phyloP scores from a whole-genome alignment of 2,797 vertebrate species.

The Sebastes diaconus region DNA sequence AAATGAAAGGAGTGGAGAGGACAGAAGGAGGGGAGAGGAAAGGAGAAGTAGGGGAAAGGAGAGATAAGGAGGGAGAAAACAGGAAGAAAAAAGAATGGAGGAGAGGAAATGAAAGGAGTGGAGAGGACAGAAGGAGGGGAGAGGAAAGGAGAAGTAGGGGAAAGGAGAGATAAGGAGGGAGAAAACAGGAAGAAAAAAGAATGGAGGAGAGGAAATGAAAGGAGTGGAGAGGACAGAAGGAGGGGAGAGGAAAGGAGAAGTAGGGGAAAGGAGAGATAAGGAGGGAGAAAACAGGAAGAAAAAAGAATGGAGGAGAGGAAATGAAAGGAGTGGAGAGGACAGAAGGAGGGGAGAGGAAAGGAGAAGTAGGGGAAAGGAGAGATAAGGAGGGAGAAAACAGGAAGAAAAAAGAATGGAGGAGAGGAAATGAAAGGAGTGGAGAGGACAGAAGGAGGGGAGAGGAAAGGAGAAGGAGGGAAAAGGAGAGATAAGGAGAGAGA shows the following conservation, averaged over 20 bases:
- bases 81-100: too few species aligned
- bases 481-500: background rate
- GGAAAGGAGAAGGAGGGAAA: background rate
- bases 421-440: background rate
- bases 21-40: background rate
- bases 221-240: background rate
- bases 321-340: background rate
- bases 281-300: too few species aligned
- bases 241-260: background rate
- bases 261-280: background rate
- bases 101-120: background rate
- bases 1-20: background rate
- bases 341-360: background rate
- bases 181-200: too few species aligned
- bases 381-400: too few species aligned
- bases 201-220: background rate
- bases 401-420: too few species aligned
- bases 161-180: background rate
- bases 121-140: background rate
- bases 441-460: background rate
- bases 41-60: background rate
- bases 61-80: too few species aligned
- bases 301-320: too few species aligned
- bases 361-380: background rate
- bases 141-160: background rate